Base-by-base conservation (phyloP, 1,140 invertebrate genomes). In the Euglossa dilemma region DNA sequence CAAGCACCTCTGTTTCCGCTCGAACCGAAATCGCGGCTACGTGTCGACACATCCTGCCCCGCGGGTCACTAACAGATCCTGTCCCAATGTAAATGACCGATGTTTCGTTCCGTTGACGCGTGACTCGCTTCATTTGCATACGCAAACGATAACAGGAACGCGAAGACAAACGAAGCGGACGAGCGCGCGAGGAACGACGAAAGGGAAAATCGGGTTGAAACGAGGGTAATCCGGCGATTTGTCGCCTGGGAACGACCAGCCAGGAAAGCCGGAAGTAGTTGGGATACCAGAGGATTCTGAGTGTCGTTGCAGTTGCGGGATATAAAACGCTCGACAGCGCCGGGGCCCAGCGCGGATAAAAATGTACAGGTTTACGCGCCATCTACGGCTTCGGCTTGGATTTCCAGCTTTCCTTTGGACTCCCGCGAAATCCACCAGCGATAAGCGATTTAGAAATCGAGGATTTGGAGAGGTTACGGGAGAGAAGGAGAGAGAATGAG, bases 201-300 rank as follows among this genome's bases (percentile, higher is more conserved):
- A n/a, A 56, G n/a, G 59, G 59, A 56, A 81, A 80, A 64, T 80
- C 25, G 69, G 36, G 43, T 47, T 54, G n/a, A 43, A 50, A 47
- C n/a, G 20, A 8, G 20, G 54, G 45, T 72, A 72, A 80, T 80
- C 77, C 56, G 45, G n/a, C 67, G 47, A 80, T 61, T 80, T 52
- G 67, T 72, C 47, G n/a, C 23, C 14, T 11, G 56, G 20, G 12
- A 72, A 72, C 45, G 28, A 18, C 52, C 64, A n/a, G 36, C 14
- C 28, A 56, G 7, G 56, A n/a, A 16, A 80, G 45, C 47, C 50
- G 67, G 23, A 63, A 50, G 43, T 61, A 72, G 56, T 61, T 43
- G 14, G 45, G 5, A 11, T 11, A 25, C 2, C 6, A 14, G 61
- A 61, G 36, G 23, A 77, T 66, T 54, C n/a, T 16, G 23, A 2